Evolutionary conservation across 2,113 vertebrate genomes (phyloP).

Genomic region (Dinomys branickii): DNA sequence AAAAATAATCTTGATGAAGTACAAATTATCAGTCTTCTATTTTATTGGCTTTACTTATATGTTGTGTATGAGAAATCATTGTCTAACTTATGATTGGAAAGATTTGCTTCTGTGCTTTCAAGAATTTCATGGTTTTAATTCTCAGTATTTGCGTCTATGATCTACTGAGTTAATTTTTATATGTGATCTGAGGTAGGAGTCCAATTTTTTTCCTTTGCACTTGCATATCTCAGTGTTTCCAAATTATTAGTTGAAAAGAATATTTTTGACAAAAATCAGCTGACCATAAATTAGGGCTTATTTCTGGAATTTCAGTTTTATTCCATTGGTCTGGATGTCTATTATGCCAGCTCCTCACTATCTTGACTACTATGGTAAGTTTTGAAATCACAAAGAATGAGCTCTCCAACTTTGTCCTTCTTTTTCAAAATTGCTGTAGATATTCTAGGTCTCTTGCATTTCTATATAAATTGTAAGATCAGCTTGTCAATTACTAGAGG

Average conservation of each 20-base stretch:
- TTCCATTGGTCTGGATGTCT: neutral
- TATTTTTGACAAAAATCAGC: neutral
- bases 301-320: neutral
- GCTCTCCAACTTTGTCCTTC: neutral
- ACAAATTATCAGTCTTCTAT: neutral
- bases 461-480: neutral
- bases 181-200: neutral
- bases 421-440: neutral
- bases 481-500: neutral
- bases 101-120: neutral
- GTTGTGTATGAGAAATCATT: neutral
- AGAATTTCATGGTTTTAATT: neutral
- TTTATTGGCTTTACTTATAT: neutral
- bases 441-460: neutral
- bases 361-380: neutral
- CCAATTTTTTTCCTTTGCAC: neutral
- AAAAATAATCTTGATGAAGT: neutral
- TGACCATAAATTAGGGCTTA: neutral
- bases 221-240: neutral
- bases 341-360: neutral
- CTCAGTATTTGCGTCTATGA: neutral
- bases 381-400: neutral
- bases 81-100: neutral
- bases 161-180: neutral
- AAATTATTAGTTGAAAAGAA: neutral